These are phyloP conservation scores for Trichonephila clavata DNA, from an alignment of 1,140 invertebrate species.

Conservation along the genomic window DNA sequence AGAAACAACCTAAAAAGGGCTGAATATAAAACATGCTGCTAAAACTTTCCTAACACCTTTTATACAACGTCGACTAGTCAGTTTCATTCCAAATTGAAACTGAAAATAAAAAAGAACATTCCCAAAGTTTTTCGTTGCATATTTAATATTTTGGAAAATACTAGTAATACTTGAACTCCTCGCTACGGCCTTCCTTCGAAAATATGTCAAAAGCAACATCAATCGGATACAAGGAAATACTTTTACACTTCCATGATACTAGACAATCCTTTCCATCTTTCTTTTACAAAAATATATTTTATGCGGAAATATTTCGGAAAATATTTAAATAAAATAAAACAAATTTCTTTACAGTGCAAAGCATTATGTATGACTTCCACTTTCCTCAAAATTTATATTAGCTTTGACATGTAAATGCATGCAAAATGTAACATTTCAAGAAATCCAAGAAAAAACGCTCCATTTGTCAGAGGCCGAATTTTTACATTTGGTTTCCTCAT, in stretches of 20 bases:
- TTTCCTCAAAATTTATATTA: not conserved
- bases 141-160: conserved; percentile 28
- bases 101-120: not conserved
- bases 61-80: too few species aligned
- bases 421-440: not conserved
- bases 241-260: conserved; percentile 15
- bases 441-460: not conserved
- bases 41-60: too few species aligned
- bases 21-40: too few species aligned
- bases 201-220: conserved; percentile 4
- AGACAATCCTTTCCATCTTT: not conserved
- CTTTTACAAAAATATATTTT: not conserved
- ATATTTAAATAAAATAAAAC: not conserved
- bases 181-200: not conserved
- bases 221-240: conserved; percentile 11
- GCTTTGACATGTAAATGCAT: not conserved
- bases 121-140: not conserved
- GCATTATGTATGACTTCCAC: not conserved
- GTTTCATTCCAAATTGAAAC: not conserved
- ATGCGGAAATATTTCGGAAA: not conserved
- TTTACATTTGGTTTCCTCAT: too few species aligned
- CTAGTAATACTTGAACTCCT: not conserved
- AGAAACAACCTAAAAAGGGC: too few species aligned
- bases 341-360: not conserved
- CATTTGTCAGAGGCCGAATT: too few species aligned